phyloP scores from a whole-genome alignment of 2,797 vertebrate species.

The Myotis pilosus region DNA sequence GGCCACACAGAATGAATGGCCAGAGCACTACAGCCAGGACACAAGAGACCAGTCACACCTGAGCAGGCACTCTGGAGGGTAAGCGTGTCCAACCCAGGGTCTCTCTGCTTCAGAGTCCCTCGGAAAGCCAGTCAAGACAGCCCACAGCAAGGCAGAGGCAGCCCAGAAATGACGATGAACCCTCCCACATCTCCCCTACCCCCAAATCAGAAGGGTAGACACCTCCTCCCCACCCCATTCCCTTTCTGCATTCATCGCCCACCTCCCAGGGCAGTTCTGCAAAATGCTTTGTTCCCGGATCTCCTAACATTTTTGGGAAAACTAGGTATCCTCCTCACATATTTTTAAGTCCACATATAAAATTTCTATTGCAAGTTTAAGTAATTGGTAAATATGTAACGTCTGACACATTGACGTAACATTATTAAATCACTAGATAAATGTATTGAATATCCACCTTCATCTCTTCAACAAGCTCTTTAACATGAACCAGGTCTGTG shows the following conservation, averaged over 20 bases:
- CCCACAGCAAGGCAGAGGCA: neutral
- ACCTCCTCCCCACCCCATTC: rapidly evolving
- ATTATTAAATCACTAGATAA: neutral
- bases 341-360: neutral
- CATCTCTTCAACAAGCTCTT: neutral
- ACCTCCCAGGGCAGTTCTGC: neutral
- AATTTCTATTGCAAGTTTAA: slow-evolving; percentile 3
- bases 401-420: neutral
- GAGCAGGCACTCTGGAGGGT: neutral
- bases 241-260: neutral
- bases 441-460: neutral
- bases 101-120: neutral
- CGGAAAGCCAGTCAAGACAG: neutral
- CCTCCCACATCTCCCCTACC: too few relatives aligned
- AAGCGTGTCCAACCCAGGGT: neutral
- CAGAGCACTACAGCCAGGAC: neutral
- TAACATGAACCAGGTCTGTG: neutral
- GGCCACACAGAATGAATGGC: neutral
- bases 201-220: neutral
- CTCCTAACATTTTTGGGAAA: neutral
- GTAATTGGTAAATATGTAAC: slow-evolving; percentile 13
- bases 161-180: neutral
- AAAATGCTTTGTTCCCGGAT: neutral
- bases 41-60: rapidly evolving
- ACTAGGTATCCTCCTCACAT: neutral